phyloP scores from a whole-genome alignment of 2,797 vertebrate species.

The Falco peregrinus region DNA sequence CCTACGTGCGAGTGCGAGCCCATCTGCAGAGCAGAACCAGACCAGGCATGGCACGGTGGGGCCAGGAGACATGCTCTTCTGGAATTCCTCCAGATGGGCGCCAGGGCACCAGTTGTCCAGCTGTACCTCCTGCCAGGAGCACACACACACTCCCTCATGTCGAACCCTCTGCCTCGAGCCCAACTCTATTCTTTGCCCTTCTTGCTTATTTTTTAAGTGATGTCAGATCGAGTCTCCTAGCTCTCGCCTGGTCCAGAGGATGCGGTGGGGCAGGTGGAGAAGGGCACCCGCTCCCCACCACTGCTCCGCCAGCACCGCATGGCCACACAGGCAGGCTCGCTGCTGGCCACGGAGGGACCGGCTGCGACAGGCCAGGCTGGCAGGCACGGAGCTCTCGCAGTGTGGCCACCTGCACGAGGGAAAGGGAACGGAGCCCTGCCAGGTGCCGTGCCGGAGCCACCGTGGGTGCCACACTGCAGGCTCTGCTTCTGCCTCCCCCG shows the following conservation, averaged over 20 bases:
- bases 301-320: not conserved
- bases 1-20: rapidly evolving
- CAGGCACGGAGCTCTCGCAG: not conserved
- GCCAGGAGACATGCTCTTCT: not conserved
- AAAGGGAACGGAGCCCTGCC: not conserved
- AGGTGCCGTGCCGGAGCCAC: not conserved
- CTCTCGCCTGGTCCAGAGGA: not conserved
- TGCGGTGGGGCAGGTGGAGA: rapidly evolving
- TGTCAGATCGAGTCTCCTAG: not conserved
- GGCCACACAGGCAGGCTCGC: not conserved
- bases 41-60: rapidly evolving
- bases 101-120: rapidly evolving
- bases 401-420: not conserved
- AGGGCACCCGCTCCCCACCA: rapidly evolving
- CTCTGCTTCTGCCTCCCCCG: not conserved
- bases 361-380: not conserved
- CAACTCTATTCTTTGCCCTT: not conserved
- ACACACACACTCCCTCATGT: not conserved
- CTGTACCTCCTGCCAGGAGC: not conserved
- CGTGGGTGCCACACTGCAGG: rapidly evolving
- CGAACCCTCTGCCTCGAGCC: not conserved
- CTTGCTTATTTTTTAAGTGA: not conserved
- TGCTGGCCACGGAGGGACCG: not conserved
- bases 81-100: not conserved
- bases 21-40: not conserved